Conservation (phyloP, 2,113 vertebrate species). For the Atherinomorus stipes region DNA sequence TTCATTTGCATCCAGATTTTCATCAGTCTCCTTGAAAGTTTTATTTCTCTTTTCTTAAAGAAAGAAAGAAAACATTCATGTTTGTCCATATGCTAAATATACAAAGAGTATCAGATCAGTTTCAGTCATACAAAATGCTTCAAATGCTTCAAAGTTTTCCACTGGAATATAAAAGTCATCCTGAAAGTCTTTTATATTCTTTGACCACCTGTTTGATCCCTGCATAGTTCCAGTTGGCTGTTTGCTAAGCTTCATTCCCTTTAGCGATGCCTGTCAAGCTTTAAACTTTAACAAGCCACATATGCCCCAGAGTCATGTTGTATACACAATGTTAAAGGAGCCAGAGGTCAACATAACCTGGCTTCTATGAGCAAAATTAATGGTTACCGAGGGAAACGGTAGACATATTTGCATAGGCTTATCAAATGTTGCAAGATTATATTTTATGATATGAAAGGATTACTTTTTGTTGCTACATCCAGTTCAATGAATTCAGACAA, state of each 20-base stretch:
- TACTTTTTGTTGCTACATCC: too few relatives aligned
- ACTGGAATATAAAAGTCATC: slow-evolving; percentile 35
- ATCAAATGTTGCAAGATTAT: too few relatives aligned
- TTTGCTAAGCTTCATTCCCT: not conserved
- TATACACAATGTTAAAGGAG: too few relatives aligned
- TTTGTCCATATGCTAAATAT: slow-evolving; percentile 35
- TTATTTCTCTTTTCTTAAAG: slow-evolving; percentile 24
- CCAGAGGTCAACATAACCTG: too few relatives aligned
- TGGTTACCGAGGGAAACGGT: too few relatives aligned
- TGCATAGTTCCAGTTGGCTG: not conserved
- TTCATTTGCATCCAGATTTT: slow-evolving; percentile 54
- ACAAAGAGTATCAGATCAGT: slow-evolving; percentile 9
- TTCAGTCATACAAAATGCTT: slow-evolving; percentile 8
- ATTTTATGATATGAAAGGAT: too few relatives aligned
- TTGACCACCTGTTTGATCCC: slow-evolving; percentile 15
- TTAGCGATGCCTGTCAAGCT: not conserved
- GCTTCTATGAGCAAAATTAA: too few relatives aligned
- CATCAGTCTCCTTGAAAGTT: slow-evolving; percentile 30
- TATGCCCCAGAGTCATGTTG: too few relatives aligned
- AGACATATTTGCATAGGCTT: too few relatives aligned
- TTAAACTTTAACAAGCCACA: not conserved
- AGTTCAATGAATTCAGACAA: too few relatives aligned
- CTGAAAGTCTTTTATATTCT: not conserved
- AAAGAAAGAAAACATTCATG: slow-evolving; percentile 23
- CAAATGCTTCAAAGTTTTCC: slow-evolving; percentile 17